Conservation (phyloP, 92 coral and sea anemone genomes). For the Blastomussa wellsi region DNA sequence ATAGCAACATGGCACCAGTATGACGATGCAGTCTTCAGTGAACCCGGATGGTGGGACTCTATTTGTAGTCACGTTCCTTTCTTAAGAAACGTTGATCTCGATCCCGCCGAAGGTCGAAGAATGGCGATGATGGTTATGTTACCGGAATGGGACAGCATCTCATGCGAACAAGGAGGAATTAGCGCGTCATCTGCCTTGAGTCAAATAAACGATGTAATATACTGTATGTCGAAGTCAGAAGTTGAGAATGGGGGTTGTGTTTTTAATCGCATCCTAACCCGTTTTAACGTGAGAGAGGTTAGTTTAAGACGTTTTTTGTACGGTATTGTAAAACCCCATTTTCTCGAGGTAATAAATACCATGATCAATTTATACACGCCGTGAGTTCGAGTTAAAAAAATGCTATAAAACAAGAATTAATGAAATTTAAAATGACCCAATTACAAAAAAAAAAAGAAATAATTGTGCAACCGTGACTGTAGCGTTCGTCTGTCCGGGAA, state of each 20-base stretch:
- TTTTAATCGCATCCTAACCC: not conserved
- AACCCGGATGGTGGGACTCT: conserved; percentile 34
- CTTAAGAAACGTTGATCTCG: not conserved
- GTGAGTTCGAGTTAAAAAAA: too few species aligned
- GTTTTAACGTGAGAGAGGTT: conserved; percentile 13
- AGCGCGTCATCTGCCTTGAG: conserved; percentile 26
- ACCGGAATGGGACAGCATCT: conserved; percentile 48
- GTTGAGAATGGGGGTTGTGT: not conserved
- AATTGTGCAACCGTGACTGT: too few species aligned
- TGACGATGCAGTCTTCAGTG: conserved; percentile 63
- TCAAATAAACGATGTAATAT: conserved; percentile 41
- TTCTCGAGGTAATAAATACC: too few species aligned
- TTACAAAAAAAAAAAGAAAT: too few species aligned
- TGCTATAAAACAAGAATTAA: too few species aligned
- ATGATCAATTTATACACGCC: too few species aligned
- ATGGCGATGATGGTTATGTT: conserved; percentile 48
- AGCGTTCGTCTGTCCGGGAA: too few species aligned
- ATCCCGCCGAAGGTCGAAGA: conserved; percentile 50
- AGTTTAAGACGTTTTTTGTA: not conserved
- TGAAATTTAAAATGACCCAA: too few species aligned
- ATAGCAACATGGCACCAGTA: conserved; percentile 64
- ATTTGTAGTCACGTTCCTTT: conserved; percentile 18
- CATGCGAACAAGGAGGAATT: not conserved
- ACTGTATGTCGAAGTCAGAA: conserved; percentile 40
- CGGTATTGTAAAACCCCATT: not conserved